Conservation (phyloP, 2,113 vertebrate genomes). For the Oenanthe oenanthe region DNA sequence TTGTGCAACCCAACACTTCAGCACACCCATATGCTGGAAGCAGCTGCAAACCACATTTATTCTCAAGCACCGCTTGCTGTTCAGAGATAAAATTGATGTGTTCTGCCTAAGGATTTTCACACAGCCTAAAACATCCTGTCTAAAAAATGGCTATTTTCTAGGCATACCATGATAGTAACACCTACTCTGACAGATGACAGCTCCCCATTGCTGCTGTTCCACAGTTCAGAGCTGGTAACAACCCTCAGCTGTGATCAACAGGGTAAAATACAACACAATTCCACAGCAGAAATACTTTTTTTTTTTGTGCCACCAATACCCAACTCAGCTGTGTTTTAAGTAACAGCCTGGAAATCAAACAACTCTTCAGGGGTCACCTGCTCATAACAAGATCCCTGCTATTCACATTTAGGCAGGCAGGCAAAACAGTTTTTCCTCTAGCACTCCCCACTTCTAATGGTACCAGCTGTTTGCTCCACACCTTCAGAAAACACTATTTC, state of each 20-base stretch:
- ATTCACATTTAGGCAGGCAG: neutral
- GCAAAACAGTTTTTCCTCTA: neutral
- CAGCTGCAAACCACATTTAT: neutral
- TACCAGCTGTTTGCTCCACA: neutral
- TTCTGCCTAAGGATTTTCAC: neutral
- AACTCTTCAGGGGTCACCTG: neutral
- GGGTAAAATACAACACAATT: too few species aligned
- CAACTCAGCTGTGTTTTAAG: neutral
- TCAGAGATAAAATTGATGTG: neutral
- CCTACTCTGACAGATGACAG: neutral
- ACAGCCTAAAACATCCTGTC: neutral
- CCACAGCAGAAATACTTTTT: neutral
- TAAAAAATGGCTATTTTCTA: neutral
- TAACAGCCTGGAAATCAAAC: neutral
- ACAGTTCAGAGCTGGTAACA: neutral
- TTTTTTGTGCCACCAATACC: neutral
- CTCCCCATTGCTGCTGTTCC: neutral
- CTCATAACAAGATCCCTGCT: neutral
- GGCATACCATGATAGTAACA: fast-evolving
- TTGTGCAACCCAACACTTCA: fast-evolving
- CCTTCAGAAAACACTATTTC: neutral
- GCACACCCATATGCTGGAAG: fast-evolving
- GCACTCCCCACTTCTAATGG: neutral
- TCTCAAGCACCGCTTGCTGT: neutral
- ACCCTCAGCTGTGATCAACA: fast-evolving